These are phyloP conservation scores for Mesochorus sp. DNA, from an alignment of 2,888 invertebrate species.

Conservation along the genomic window DNA sequence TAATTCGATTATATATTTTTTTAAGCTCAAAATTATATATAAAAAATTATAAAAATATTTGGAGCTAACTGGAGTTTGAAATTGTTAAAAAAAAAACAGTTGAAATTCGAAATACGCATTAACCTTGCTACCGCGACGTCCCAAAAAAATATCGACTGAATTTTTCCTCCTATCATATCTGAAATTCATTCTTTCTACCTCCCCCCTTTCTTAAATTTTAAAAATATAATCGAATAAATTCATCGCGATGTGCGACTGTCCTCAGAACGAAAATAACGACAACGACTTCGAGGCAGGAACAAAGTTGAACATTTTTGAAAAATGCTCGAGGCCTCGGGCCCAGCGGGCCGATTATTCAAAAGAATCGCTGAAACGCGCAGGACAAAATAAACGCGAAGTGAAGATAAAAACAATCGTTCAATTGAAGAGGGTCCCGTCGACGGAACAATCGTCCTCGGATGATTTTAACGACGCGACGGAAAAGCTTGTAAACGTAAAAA, in stretches of 20 bases:
- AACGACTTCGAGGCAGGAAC: neutral
- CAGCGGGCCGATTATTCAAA: slow-evolving; percentile 16
- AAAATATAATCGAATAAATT: too few relatives aligned
- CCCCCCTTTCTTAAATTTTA: too few relatives aligned
- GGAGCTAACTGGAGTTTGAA: neutral
- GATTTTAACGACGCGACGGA: slow-evolving; percentile 51
- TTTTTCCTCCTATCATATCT: too few relatives aligned
- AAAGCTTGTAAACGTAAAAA: slow-evolving; percentile 13
- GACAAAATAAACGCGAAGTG: neutral
- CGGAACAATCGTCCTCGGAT: slow-evolving; percentile 25
- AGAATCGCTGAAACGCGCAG: neutral
- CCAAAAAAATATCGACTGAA: too few relatives aligned
- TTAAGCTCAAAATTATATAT: too few relatives aligned
- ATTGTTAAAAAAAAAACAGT: neutral
- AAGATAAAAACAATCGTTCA: neutral
- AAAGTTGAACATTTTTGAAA: slow-evolving; percentile 62
- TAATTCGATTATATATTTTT: too few relatives aligned
- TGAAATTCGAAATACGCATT: too few relatives aligned
- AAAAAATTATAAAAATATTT: neutral
- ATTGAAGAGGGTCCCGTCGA: neutral
- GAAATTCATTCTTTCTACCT: too few relatives aligned
- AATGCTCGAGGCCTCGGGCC: slow-evolving; percentile 33
- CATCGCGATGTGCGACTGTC: slow-evolving; percentile 70
- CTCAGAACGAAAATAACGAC: slow-evolving; percentile 4
- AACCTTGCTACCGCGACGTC: too few relatives aligned